Evolutionary conservation across 53 echinoderm and acorn worm species (phyloP).

Genomic region (Mesocentrotus franciscanus): DNA sequence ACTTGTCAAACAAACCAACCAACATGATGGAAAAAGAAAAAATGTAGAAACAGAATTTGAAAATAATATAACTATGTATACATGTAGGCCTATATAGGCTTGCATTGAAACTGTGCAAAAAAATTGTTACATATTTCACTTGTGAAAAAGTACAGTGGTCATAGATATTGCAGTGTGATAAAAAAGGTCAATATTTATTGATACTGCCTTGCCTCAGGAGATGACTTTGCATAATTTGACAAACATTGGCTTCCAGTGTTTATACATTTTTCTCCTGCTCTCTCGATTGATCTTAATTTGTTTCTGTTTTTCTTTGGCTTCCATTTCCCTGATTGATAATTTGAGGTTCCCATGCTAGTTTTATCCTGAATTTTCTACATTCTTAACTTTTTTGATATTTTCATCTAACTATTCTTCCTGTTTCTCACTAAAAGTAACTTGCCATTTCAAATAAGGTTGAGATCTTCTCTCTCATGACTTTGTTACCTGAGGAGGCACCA

Average conservation of each 20-base stretch:
- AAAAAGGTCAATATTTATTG: too few species aligned
- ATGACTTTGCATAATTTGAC: neutral
- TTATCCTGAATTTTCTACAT: neutral
- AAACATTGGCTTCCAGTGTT: too few species aligned
- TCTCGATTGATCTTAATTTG: neutral
- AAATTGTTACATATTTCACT: neutral
- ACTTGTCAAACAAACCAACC: too few species aligned
- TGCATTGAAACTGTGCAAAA: neutral
- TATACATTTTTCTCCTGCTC: too few species aligned
- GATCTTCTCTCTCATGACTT: too few species aligned
- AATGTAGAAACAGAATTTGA: too few species aligned
- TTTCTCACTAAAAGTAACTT: neutral
- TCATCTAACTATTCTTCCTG: neutral
- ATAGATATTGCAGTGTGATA: neutral
- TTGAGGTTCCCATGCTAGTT: neutral
- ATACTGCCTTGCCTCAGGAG: neutral
- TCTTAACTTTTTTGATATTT: neutral
- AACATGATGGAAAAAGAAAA: too few species aligned
- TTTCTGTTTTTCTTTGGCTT: neutral
- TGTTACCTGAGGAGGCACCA: neutral
- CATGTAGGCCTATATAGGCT: neutral
- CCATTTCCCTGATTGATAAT: neutral
- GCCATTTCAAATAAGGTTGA: too few species aligned
- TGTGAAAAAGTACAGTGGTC: neutral
- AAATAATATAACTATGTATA: neutral